Evolutionary conservation across 2,797 vertebrate genomes (phyloP).

Genomic region (Lacerta agilis): DNA sequence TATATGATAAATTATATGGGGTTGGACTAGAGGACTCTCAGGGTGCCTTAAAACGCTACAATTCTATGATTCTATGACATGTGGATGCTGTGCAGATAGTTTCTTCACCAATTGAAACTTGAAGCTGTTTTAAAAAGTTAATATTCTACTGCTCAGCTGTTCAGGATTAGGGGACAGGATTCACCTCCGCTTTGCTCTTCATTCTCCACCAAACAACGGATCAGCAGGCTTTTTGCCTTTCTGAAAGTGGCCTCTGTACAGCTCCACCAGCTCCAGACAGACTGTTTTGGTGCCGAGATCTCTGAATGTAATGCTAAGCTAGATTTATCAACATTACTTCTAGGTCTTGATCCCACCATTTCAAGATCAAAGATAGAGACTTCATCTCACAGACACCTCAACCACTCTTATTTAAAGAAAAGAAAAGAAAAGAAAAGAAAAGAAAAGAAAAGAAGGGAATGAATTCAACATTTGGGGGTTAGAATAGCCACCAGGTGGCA

Average conservation of each 20-base stretch:
- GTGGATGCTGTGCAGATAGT: neutral
- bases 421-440: too few relatives aligned
- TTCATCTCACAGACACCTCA: neutral
- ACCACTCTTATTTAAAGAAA: neutral
- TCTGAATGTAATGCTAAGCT: neutral
- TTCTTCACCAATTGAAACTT: neutral
- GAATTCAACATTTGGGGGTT: neutral
- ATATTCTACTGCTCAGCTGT: neutral
- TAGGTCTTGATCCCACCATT: neutral
- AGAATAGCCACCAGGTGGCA: constrained; percentile 71
- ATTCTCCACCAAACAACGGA: neutral
- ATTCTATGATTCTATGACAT: neutral
- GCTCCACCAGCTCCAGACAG: neutral
- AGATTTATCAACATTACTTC: neutral
- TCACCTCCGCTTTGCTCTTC: neutral
- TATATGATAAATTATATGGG: neutral
- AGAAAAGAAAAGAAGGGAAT: neutral
- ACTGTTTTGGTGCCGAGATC: neutral
- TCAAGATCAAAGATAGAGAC: neutral
- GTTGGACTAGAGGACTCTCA: neutral
- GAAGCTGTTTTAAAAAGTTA: neutral
- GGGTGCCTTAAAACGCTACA: too few relatives aligned
- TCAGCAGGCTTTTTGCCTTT: neutral
- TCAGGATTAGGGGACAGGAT: neutral
- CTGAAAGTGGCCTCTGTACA: neutral